phyloP scores from a whole-genome alignment of 2,888 invertebrate genomes.

The Drosophila anceps region DNA sequence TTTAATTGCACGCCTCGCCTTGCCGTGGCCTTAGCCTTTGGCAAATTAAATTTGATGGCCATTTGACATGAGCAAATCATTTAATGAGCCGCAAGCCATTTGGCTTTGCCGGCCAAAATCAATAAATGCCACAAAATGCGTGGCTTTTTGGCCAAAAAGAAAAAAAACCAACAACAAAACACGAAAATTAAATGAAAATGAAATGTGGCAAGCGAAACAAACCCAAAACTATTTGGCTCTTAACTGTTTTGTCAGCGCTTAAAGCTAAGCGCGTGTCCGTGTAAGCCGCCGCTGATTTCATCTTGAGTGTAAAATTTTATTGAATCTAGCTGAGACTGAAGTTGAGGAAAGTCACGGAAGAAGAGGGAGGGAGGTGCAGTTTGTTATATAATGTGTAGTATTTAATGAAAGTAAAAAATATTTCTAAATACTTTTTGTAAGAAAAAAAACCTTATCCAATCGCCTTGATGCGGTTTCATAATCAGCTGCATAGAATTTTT shows the following conservation, averaged over 20 bases:
- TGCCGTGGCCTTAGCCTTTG: constrained; percentile 15
- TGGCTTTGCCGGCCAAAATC: constrained; percentile 38
- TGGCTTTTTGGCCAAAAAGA: neutral
- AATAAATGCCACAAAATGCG: constrained; percentile 32
- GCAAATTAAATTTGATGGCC: constrained; percentile 70
- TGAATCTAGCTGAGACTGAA: constrained; percentile 24
- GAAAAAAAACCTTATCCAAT: too few relatives aligned
- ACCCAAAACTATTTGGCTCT: constrained; percentile 3
- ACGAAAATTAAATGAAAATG: constrained; percentile 1
- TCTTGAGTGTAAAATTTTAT: constrained; percentile 37
- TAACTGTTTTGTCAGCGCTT: neutral
- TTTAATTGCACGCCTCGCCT: constrained; percentile 51
- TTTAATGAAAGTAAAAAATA: too few relatives aligned
- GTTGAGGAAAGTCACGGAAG: neutral
- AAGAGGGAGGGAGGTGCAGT: neutral
- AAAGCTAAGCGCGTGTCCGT: constrained; percentile 5
- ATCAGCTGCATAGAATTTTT: too few relatives aligned
- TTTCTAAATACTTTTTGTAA: too few relatives aligned
- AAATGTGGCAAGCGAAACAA: constrained; percentile 4
- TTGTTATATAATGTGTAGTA: too few relatives aligned
- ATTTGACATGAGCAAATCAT: constrained; percentile 63
- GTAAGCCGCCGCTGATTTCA: constrained; percentile 13
- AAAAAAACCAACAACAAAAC: neutral
- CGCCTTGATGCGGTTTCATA: too few relatives aligned
- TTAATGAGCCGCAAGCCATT: constrained; percentile 54